These are phyloP conservation scores for Rhopalosiphum maidis DNA, from an alignment of 1,140 invertebrate genomes.

Conservation along the genomic window DNA sequence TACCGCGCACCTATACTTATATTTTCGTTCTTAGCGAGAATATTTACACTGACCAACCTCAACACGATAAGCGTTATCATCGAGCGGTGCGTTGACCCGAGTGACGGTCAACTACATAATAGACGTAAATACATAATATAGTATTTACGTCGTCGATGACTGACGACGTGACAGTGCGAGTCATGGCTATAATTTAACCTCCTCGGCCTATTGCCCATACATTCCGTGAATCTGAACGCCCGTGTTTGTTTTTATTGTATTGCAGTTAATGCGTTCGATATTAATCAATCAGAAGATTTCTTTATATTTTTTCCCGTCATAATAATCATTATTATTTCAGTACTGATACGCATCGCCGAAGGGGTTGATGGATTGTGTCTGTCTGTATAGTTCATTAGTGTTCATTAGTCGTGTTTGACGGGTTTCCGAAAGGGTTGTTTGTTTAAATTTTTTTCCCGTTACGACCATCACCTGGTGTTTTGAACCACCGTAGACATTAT, in stretches of 20 bases:
- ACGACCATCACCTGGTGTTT: constrained; percentile 32
- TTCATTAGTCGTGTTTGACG: constrained; percentile 55
- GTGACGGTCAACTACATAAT: neutral
- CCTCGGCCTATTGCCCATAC: neutral
- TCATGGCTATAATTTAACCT: neutral
- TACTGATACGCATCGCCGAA: constrained; percentile 13
- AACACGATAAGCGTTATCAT: constrained; percentile 45
- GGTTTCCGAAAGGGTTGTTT: constrained; percentile 55
- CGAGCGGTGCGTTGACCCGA: neutral
- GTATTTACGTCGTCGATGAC: neutral
- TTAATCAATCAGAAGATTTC: constrained; percentile 17
- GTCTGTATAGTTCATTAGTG: constrained; percentile 47
- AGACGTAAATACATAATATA: neutral
- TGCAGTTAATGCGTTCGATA: neutral
- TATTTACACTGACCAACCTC: constrained; percentile 25
- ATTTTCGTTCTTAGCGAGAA: neutral
- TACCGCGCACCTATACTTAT: neutral
- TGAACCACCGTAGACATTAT: neutral
- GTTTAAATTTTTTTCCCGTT: constrained; percentile 47
- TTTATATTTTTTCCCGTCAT: neutral
- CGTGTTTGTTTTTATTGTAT: neutral
- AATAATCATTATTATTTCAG: constrained; percentile 33
- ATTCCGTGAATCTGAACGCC: neutral
- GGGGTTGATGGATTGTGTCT: constrained; percentile 49
- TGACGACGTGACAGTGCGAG: neutral